Base-by-base conservation (phyloP, 1,140 invertebrate species). In the Brachionus paranguensis region DNA sequence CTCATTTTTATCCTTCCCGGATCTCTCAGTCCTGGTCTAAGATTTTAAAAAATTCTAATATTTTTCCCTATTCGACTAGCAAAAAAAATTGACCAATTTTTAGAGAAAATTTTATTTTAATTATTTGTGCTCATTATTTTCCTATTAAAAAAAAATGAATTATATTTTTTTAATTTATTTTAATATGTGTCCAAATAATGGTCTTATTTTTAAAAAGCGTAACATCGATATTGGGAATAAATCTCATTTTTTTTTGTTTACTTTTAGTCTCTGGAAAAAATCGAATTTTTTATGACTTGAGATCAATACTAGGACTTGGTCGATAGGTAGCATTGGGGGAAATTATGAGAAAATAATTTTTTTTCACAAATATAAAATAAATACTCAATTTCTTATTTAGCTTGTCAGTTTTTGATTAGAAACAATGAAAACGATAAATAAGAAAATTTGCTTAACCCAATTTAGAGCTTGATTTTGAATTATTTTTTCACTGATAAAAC, bases 371-470 rank as follows among this genome's bases (percentile, higher is more conserved):
- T 20, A 68, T 24, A 68, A 41, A 37, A 68, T 33, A 41, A n/a
- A 33, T 68, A 29, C 65, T 72, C 41, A 11, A 43, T 41, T 72
- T 72, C 41, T 72, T 43, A 43, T 72, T 72, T 24, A 72, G 11
- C 68, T 72, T 72, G 68, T 72, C 68, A 72, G 68, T 41, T 72
- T 41, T 72, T 72, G 65, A 33, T 33, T 33, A 68, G 65, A 68
- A 68, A 68, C 27, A 68, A 68, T 33, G 65, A 68, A 68, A 68
- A 29, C 10, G 29, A 33, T 41, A 68, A 68, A 68, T 68, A 41
- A 68, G 33, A 68, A 43, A 72, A 72, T 72, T 72, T 72, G 68
- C 68, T 72, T 72, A 72, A 72, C 68, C 68, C 41, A 72, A 72
- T 72, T 72, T 72, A 72, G 20, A 20, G n/a, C 53, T 60, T 60